These are phyloP conservation scores for Pantala flavescens DNA, from an alignment of 1,140 invertebrate genomes.

Conservation along the genomic window DNA sequence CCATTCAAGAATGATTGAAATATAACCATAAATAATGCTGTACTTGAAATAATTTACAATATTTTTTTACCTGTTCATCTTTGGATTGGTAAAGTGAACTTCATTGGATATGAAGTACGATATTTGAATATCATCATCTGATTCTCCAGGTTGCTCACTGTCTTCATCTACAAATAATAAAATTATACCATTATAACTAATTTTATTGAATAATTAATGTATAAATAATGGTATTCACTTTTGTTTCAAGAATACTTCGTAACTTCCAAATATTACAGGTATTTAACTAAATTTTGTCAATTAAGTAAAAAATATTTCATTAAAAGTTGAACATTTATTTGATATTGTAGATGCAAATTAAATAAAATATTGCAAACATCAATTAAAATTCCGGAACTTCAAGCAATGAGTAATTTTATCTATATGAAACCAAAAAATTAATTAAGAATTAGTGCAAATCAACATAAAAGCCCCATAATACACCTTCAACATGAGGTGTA, in stretches of 20 bases:
- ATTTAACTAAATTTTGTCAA: too few relatives aligned
- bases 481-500: too few relatives aligned
- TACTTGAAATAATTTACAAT: slow-evolving; percentile 2
- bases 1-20: too few relatives aligned
- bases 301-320: too few relatives aligned
- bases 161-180: slow-evolving; percentile 61
- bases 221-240: not conserved
- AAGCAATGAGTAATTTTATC: too few relatives aligned
- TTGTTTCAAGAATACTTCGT: not conserved
- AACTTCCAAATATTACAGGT: not conserved
- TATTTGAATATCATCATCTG: slow-evolving; percentile 78
- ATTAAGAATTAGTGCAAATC: too few relatives aligned
- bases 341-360: too few relatives aligned
- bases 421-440: too few relatives aligned
- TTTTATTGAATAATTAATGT: not conserved
- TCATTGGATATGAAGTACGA: slow-evolving; percentile 80
- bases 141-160: slow-evolving; percentile 62
- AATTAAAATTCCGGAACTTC: too few relatives aligned
- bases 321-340: too few relatives aligned
- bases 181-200: not conserved
- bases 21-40: not conserved
- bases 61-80: slow-evolving; percentile 60
- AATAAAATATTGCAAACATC: too few relatives aligned
- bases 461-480: too few relatives aligned
- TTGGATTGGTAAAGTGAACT: slow-evolving; percentile 79